These are phyloP conservation scores for Panulirus ornatus DNA, from an alignment of 1,140 invertebrate species.

Conservation along the genomic window DNA sequence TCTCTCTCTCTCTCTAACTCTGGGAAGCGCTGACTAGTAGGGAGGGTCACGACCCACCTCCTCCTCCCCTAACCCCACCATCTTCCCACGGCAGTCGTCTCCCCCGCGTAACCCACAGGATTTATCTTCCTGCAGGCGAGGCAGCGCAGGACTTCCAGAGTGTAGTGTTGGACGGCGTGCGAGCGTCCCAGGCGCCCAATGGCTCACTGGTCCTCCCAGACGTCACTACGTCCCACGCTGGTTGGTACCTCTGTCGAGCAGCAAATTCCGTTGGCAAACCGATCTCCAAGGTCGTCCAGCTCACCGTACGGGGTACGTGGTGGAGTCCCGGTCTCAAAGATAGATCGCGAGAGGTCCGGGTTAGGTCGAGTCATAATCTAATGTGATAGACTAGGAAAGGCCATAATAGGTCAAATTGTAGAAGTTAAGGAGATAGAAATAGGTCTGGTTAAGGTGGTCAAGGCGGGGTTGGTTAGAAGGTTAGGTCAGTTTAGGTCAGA, in stretches of 20 bases:
- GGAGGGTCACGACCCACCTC: not conserved
- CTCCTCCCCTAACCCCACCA: not conserved
- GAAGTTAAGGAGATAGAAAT: not conserved
- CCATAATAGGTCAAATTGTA: not conserved
- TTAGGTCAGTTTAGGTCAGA: too few relatives aligned
- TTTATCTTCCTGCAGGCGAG: constrained; percentile 25
- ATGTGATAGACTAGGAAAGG: too few relatives aligned
- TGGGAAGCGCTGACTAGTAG: too few relatives aligned
- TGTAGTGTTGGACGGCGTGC: constrained; percentile 26
- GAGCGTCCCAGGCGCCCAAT: constrained; percentile 24
- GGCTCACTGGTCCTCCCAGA: constrained; percentile 24
- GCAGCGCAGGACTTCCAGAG: constrained; percentile 41
- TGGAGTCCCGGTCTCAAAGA: too few relatives aligned
- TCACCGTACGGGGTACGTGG: constrained; percentile 33
- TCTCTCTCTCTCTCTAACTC: too few relatives aligned
- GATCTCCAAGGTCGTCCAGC: constrained; percentile 45
- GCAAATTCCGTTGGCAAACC: constrained; percentile 37
- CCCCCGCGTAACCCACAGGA: not conserved
- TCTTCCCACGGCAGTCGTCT: not conserved
- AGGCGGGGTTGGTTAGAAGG: too few relatives aligned
- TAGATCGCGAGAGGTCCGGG: not conserved
- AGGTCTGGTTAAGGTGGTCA: too few relatives aligned
- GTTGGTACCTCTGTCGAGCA: constrained; percentile 36
- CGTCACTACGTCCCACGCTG: constrained; percentile 3
- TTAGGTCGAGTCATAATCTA: not conserved